Evolutionary conservation across 2,797 vertebrate genomes (phyloP).

Genomic region (Adrianichthys oophorus): DNA sequence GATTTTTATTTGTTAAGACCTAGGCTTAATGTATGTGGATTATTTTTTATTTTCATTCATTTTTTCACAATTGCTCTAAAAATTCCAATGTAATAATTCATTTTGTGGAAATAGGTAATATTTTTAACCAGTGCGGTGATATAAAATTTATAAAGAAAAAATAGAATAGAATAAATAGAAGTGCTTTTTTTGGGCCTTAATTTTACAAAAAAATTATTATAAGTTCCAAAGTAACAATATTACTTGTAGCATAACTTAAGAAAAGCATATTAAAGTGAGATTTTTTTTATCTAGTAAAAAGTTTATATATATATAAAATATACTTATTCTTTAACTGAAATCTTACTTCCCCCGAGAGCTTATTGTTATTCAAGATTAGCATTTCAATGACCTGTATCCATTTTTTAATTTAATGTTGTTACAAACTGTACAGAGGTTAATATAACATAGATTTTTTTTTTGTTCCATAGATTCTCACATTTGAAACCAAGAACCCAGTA

Average conservation of each 20-base stretch:
- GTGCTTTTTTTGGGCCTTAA: not conserved
- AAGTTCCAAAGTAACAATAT: not conserved
- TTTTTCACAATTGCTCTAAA: slow-evolving; percentile 32
- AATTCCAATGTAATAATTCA: slow-evolving; percentile 6
- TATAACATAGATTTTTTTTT: not conserved
- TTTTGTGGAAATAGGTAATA: slow-evolving; percentile 22
- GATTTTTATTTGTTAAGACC: slow-evolving; percentile 53
- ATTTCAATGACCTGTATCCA: not conserved
- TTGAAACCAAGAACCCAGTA: slow-evolving; percentile 95
- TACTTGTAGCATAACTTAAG: not conserved
- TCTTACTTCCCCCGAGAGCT: not conserved
- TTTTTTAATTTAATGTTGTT: not conserved
- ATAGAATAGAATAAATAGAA: fast-evolving
- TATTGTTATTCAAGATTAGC: slow-evolving; percentile 1
- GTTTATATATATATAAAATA: too few relatives aligned
- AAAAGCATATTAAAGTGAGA: not conserved
- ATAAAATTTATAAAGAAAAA: too few relatives aligned
- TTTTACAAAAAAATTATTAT: not conserved
- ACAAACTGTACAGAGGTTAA: slow-evolving; percentile 1
- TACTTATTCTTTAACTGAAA: slow-evolving; percentile 2
- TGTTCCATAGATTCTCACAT: slow-evolving; percentile 88
- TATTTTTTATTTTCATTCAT: not conserved
- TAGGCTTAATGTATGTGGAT: slow-evolving; percentile 38
- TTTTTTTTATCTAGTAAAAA: not conserved
- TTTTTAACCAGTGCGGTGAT: not conserved